These are phyloP conservation scores for Xanthorhoe spadicearia DNA, from an alignment of 2,888 invertebrate genomes.

Conservation along the genomic window DNA sequence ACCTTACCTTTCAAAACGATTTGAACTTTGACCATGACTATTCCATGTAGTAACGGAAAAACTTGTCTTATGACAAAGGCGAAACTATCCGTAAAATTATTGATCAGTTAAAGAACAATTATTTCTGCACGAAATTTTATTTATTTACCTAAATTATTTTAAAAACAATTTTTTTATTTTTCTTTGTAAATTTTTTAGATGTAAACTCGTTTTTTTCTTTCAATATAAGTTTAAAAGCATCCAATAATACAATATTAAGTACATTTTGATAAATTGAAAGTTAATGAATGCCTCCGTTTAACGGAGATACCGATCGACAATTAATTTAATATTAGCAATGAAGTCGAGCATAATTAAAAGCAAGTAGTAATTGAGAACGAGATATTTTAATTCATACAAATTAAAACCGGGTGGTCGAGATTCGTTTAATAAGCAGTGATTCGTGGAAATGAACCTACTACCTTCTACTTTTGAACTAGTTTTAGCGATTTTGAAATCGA, in stretches of 20 bases:
- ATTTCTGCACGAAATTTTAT: too few relatives aligned
- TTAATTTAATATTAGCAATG: slow-evolving; percentile 50
- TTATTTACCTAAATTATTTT: too few relatives aligned
- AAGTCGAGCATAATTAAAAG: slow-evolving; percentile 54
- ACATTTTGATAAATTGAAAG: neutral
- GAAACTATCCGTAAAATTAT: too few relatives aligned
- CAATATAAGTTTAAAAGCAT: too few relatives aligned
- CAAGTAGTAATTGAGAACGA: slow-evolving; percentile 50
- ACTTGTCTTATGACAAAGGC: too few relatives aligned
- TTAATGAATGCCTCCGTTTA: slow-evolving; percentile 17
- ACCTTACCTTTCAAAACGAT: too few relatives aligned
- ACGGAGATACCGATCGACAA: slow-evolving; percentile 52
- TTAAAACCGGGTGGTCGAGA: slow-evolving; percentile 32
- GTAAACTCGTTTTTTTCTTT: too few relatives aligned
- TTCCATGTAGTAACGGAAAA: too few relatives aligned
- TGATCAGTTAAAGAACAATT: too few relatives aligned
- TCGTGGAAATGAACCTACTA: neutral
- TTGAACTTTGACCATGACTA: too few relatives aligned
- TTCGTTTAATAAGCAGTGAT: neutral
- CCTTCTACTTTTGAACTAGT: neutral
- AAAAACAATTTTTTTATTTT: too few relatives aligned
- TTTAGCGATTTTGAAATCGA: neutral
- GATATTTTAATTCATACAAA: slow-evolving; percentile 43
- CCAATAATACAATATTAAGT: neutral
- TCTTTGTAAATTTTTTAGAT: too few relatives aligned